Conservation (phyloP, 2,113 vertebrate species). For the Sula dactylatra region DNA sequence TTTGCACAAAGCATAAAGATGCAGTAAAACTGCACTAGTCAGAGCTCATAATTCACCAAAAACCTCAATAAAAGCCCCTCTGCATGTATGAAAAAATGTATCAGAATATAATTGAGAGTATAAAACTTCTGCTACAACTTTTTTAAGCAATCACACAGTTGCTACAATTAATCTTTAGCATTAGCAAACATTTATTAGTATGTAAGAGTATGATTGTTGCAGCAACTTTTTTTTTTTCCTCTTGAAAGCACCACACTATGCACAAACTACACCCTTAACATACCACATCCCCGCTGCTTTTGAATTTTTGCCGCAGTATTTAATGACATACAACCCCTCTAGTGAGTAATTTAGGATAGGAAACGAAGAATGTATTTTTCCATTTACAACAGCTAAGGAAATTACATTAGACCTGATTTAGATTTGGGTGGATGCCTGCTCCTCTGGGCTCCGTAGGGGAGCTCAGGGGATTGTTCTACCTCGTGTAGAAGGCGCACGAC, state of each 20-base stretch:
- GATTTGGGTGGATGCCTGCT: not conserved
- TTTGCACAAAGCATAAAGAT: not conserved
- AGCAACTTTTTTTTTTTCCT: not conserved
- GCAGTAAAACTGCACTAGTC: not conserved
- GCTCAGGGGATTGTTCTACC: not conserved
- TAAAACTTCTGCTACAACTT: not conserved
- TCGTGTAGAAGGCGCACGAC: fast-evolving
- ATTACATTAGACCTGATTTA: not conserved
- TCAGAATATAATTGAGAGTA: not conserved
- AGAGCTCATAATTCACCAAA: not conserved
- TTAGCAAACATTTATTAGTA: not conserved
- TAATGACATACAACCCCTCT: not conserved
- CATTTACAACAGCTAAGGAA: not conserved
- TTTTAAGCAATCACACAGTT: not conserved
- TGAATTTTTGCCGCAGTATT: not conserved
- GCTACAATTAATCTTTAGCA: not conserved
- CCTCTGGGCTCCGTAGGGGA: not conserved
- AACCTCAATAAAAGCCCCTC: not conserved
- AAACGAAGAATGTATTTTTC: not conserved
- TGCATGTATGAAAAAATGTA: not conserved
- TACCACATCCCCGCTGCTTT: not conserved
- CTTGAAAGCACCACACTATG: not conserved
- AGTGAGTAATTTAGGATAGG: not conserved
- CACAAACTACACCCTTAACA: not conserved
- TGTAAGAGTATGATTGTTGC: not conserved